Evolutionary conservation across 2,797 vertebrate genomes (phyloP).

Genomic region (Neosalanx taihuensis): DNA sequence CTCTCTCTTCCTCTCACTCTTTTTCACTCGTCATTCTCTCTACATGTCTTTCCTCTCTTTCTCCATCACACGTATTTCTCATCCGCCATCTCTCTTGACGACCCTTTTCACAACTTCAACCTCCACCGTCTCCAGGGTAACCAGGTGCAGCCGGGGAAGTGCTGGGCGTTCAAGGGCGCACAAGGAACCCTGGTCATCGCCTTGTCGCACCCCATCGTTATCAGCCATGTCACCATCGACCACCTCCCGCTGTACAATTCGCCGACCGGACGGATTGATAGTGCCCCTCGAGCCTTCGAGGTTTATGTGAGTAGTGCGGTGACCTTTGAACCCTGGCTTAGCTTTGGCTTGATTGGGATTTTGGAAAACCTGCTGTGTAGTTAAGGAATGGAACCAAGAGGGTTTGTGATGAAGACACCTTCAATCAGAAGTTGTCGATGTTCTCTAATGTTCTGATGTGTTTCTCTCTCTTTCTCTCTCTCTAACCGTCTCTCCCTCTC

Average conservation of each 20-base stretch:
- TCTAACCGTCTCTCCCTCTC: too few relatives aligned
- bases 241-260: constrained; percentile 86
- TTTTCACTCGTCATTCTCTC: background rate
- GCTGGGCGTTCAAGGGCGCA: constrained; percentile 92
- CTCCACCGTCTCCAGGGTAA: constrained; percentile 53
- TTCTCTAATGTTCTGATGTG: background rate
- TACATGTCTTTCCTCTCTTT: background rate
- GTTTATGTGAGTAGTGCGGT: constrained; percentile 75
- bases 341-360: background rate
- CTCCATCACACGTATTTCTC: background rate
- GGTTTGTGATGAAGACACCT: too few relatives aligned
- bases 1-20: background rate
- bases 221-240: constrained; percentile 86
- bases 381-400: background rate
- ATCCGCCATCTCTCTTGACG: background rate
- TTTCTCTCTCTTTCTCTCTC: background rate
- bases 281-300: constrained; percentile 86
- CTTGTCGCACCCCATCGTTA: constrained; percentile 80
- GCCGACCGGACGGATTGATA: constrained; percentile 84
- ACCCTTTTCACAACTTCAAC: background rate
- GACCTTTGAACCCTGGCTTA: background rate
- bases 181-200: constrained; percentile 87
- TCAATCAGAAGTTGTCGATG: background rate
- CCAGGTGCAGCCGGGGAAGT: constrained; percentile 88
- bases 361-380: background rate